A percentile compares a stretch with the other conserved stretches of the same genome.
Evolutionary conservation across 2,888 invertebrate genomes (phyloP).

Genomic region (Spodoptera littoralis): DNA sequence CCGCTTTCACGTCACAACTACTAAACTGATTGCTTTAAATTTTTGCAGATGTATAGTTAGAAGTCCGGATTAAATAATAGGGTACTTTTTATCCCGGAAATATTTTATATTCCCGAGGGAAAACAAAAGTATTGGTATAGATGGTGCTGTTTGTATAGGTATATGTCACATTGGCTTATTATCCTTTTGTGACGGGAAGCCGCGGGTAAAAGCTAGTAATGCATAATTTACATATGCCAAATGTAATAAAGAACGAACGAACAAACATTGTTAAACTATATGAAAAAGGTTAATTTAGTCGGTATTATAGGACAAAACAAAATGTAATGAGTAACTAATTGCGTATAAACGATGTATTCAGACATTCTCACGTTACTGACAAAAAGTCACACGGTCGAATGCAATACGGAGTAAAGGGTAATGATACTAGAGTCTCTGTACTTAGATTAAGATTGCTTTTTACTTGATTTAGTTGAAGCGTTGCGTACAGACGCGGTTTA

Average conservation of each 20-base stretch:
- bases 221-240: slow-evolving; percentile 49
- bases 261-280: slow-evolving; percentile 69
- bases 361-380: slow-evolving; percentile 71
- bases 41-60: too few species aligned
- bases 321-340: slow-evolving; percentile 80
- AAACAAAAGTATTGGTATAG: too few species aligned
- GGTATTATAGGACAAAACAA: slow-evolving; percentile 76
- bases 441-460: slow-evolving; percentile 48
- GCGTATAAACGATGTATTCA: slow-evolving; percentile 80
- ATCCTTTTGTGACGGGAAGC: too few species aligned
- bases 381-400: slow-evolving; percentile 63
- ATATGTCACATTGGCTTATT: too few species aligned
- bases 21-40: too few species aligned
- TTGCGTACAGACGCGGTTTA: slow-evolving; percentile 20
- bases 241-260: slow-evolving; percentile 64
- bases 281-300: slow-evolving; percentile 65
- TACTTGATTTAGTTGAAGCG: slow-evolving; percentile 31
- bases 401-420: slow-evolving; percentile 58
- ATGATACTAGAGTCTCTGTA: slow-evolving; percentile 23
- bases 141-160: too few species aligned
- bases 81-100: too few species aligned
- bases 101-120: too few species aligned
- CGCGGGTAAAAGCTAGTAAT: too few species aligned
- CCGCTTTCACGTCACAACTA: too few species aligned
- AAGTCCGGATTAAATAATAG: too few species aligned